Percentiles rank a stretch among this genome's conserved stretches.
Conservation (phyloP, 1,140 invertebrate species). For the Pantala flavescens region DNA sequence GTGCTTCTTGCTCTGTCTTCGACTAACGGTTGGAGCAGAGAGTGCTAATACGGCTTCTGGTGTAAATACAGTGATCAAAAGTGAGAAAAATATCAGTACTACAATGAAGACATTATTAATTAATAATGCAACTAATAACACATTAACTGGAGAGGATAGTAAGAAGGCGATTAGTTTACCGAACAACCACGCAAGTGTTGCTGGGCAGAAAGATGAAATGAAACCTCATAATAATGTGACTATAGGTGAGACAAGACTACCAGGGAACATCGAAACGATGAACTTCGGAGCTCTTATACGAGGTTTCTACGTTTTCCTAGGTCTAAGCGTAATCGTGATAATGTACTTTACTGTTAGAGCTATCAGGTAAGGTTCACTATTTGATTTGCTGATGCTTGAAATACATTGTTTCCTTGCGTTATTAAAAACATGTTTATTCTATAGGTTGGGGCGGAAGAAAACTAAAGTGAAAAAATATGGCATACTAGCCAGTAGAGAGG, state of each 20-base stretch:
- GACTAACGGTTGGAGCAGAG: too few species aligned
- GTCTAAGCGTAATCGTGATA: slow-evolving; percentile 36
- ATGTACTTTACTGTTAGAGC: slow-evolving; percentile 39
- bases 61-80: too few species aligned
- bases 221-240: not conserved
- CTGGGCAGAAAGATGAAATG: too few species aligned
- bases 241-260: not conserved
- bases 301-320: slow-evolving; percentile 40
- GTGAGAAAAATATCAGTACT: too few species aligned
- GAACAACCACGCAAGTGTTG: too few species aligned
- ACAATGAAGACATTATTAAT: too few species aligned
- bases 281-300: slow-evolving; percentile 35
- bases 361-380: slow-evolving; percentile 33
- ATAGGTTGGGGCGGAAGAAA: slow-evolving; percentile 31
- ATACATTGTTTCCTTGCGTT: slow-evolving; percentile 12
- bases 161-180: too few species aligned
- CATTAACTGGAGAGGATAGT: too few species aligned
- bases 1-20: too few species aligned
- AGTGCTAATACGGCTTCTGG: too few species aligned
- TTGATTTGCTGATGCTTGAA: not conserved
- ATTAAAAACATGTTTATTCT: slow-evolving; percentile 23
- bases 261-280: slow-evolving; percentile 27
- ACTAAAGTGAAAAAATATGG: slow-evolving; percentile 44
- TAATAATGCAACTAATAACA: too few species aligned
- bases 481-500: slow-evolving; percentile 40